Evolutionary conservation across 2,113 vertebrate genomes (phyloP).

Genomic region (Embiotoca jacksoni): DNA sequence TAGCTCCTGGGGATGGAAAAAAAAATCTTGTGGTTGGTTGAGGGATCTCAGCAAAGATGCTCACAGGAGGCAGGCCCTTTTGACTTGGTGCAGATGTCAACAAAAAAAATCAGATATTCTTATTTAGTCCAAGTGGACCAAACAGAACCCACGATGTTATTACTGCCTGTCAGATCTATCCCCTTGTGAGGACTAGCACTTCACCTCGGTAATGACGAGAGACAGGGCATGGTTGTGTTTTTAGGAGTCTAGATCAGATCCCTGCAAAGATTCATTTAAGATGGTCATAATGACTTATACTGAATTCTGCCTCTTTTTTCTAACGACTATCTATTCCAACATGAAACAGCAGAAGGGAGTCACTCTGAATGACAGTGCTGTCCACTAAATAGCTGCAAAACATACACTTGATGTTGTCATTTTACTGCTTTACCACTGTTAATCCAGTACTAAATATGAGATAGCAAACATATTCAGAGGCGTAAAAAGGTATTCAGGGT

Average conservation of each 20-base stretch:
- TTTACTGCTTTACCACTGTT: not conserved
- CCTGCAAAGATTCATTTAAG: conserved; percentile 24
- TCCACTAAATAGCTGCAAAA: not conserved
- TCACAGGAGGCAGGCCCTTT: conserved; percentile 54
- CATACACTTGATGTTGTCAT: not conserved
- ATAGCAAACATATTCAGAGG: not conserved
- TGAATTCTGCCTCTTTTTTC: not conserved
- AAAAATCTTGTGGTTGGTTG: conserved; percentile 21
- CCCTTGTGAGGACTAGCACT: conserved; percentile 51
- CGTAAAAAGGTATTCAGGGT: not conserved
- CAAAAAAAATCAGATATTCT: conserved; percentile 52
- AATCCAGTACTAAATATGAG: not conserved
- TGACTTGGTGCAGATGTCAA: conserved; percentile 58
- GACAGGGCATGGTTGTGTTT: conserved; percentile 51
- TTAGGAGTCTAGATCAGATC: conserved; percentile 43
- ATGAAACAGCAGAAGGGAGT: not conserved
- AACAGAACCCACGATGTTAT: conserved; percentile 54
- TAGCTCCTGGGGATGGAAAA: conserved; percentile 44
- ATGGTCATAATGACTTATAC: not conserved
- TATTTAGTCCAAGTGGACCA: conserved; percentile 44
- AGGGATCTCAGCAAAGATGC: conserved; percentile 55
- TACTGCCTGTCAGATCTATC: conserved; percentile 50
- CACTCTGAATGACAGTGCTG: not conserved
- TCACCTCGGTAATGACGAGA: conserved; percentile 53
- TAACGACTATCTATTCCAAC: too few relatives aligned